Conservation (phyloP, 2,888 invertebrate genomes). For the Eutolmus rufibarbis region DNA sequence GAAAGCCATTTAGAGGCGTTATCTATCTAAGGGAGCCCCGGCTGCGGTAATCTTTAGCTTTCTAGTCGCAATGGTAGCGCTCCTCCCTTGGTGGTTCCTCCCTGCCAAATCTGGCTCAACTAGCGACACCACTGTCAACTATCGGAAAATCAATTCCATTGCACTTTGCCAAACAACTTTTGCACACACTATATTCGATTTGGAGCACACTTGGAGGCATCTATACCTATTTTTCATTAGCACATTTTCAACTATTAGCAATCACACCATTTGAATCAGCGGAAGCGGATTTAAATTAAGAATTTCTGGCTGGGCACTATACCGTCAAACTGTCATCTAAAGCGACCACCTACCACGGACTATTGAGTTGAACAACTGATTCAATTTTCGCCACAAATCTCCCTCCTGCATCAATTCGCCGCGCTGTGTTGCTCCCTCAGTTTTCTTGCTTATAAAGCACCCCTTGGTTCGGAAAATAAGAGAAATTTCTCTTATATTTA, state of each 20-base stretch:
- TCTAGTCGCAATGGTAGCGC: not conserved
- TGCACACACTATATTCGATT: not conserved
- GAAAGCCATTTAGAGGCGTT: not conserved
- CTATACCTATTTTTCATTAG: conserved; percentile 12
- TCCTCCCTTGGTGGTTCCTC: not conserved
- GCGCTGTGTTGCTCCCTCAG: not conserved
- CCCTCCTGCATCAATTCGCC: not conserved
- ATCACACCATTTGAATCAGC: not conserved
- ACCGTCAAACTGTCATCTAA: not conserved
- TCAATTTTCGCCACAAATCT: conserved; percentile 17
- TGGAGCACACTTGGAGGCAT: not conserved
- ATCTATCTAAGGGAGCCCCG: not conserved
- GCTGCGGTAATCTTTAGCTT: not conserved
- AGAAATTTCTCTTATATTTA: not conserved
- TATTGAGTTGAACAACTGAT: conserved; percentile 13
- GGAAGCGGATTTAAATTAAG: not conserved
- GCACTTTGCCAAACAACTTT: not conserved
- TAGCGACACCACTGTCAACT: conserved; percentile 14
- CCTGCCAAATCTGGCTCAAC: not conserved
- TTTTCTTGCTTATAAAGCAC: not conserved
- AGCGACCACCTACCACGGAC: not conserved
- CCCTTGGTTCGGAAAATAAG: not conserved
- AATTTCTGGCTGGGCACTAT: not conserved
- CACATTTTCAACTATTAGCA: conserved; percentile 24
- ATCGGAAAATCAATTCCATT: conserved; percentile 28